Percentiles rank a stretch among this genome's conserved stretches.
Conservation (phyloP, 2,888 invertebrate species). For the Axea sp. region DNA sequence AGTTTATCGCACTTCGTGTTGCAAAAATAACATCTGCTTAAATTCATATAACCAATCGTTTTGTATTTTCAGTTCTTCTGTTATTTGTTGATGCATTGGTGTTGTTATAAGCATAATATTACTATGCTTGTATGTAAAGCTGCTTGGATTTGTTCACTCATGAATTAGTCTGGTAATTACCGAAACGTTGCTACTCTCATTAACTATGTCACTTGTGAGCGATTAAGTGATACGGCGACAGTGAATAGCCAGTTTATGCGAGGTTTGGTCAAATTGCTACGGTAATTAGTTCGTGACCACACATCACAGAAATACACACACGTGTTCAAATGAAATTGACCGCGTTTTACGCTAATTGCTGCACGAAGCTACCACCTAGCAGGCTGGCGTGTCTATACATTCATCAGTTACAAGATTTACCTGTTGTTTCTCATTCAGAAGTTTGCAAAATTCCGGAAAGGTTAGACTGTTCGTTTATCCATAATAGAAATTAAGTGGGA, state of each 20-base stretch:
- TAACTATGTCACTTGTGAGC: constrained; percentile 63
- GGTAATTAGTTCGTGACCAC: constrained; percentile 63
- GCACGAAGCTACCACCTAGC: constrained; percentile 43
- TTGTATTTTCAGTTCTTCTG: no score
- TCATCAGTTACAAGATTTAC: constrained; percentile 47
- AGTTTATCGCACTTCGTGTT: no score
- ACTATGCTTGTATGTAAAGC: constrained; percentile 10
- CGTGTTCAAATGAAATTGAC: constrained; percentile 56
- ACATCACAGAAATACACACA: constrained; percentile 57
- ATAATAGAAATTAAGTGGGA: constrained; percentile 5
- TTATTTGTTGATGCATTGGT: constrained; percentile 36
- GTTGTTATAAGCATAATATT: constrained; percentile 14
- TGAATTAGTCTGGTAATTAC: constrained; percentile 61
- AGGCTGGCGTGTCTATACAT: constrained; percentile 24
- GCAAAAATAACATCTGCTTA: no score
- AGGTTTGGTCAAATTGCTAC: constrained; percentile 61
- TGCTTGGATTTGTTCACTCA: constrained; percentile 45
- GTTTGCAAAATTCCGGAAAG: constrained; percentile 19
- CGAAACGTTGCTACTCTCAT: constrained; percentile 59
- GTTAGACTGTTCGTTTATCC: constrained; percentile 29
- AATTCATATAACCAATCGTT: no score
- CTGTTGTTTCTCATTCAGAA: constrained; percentile 33
- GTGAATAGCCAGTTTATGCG: constrained; percentile 60
- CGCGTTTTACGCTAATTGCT: constrained; percentile 58
- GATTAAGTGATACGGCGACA: constrained; percentile 62